These are phyloP conservation scores for Aleiodes leptofemur DNA, from an alignment of 2,888 invertebrate species.

Conservation along the genomic window DNA sequence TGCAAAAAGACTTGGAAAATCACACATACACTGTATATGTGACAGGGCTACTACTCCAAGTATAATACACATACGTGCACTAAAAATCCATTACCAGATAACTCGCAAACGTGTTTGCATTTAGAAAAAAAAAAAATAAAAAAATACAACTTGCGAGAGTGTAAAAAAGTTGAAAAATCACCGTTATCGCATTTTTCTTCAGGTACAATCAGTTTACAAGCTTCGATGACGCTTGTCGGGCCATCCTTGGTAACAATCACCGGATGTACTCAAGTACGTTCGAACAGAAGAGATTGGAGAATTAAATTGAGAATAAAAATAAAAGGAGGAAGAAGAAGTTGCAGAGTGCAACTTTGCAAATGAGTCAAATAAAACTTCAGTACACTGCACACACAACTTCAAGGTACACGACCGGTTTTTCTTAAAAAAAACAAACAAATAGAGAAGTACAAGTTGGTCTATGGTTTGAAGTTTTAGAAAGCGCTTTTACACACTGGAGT, in stretches of 20 bases:
- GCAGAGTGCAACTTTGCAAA: slow-evolving; percentile 7
- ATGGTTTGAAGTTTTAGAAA: slow-evolving; percentile 40
- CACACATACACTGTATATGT: background rate
- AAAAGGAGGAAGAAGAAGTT: slow-evolving; percentile 3
- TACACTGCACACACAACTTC: slow-evolving; percentile 2
- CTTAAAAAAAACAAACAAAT: background rate
- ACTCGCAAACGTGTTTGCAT: background rate
- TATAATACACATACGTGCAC: background rate
- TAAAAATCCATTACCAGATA: slow-evolving; percentile 21
- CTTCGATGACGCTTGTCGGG: slow-evolving; percentile 26
- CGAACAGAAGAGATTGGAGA: background rate
- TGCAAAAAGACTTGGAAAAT: slow-evolving; percentile 18
- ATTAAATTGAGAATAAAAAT: background rate
- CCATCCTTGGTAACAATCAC: slow-evolving; percentile 31
- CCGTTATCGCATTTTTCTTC: slow-evolving; percentile 38
- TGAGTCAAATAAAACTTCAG: slow-evolving; percentile 22
- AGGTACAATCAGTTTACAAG: slow-evolving; percentile 17
- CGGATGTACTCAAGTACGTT: slow-evolving; percentile 29
- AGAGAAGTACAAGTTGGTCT: background rate
- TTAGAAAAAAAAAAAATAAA: background rate
- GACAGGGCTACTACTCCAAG: background rate
- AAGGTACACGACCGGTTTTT: slow-evolving; percentile 15
- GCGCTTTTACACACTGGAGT: slow-evolving; percentile 1
- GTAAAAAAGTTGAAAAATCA: slow-evolving; percentile 9
- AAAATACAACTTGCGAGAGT: background rate